These are phyloP conservation scores for Cryptus armator DNA, from an alignment of 2,888 invertebrate species.

Conservation along the genomic window DNA sequence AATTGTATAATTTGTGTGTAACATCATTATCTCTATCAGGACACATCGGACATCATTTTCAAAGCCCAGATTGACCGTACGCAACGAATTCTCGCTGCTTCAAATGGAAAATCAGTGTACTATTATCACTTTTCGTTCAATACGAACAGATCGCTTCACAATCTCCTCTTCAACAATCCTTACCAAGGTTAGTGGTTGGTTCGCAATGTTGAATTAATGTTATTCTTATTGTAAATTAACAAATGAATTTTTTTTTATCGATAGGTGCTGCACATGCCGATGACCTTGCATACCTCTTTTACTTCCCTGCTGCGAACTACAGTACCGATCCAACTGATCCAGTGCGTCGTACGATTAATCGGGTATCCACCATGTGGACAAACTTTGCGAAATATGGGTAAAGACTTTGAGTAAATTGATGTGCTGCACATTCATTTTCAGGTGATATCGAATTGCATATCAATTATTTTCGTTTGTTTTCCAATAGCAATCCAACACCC, in stretches of 20 bases:
- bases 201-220: background rate
- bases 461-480: background rate
- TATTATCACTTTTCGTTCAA: constrained; percentile 71
- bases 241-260: background rate
- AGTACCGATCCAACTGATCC: constrained; percentile 26
- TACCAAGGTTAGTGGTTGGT: background rate
- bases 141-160: constrained; percentile 1
- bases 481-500: constrained; percentile 33
- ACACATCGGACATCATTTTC: constrained; percentile 61
- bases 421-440: background rate
- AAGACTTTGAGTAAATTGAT: background rate
- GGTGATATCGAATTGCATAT: background rate
- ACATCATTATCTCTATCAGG: constrained; percentile 50
- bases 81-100: constrained; percentile 65
- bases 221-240: background rate
- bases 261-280: constrained; percentile 42
- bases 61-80: constrained; percentile 70
- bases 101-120: constrained; percentile 65
- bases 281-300: constrained; percentile 34
- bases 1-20: background rate
- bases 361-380: constrained; percentile 42
- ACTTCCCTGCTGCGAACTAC: background rate
- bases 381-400: constrained; percentile 59
- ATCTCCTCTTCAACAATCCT: background rate
- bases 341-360: constrained; percentile 2